Base-by-base conservation (phyloP, 2,888 invertebrate genomes). In the Acleris literana region DNA sequence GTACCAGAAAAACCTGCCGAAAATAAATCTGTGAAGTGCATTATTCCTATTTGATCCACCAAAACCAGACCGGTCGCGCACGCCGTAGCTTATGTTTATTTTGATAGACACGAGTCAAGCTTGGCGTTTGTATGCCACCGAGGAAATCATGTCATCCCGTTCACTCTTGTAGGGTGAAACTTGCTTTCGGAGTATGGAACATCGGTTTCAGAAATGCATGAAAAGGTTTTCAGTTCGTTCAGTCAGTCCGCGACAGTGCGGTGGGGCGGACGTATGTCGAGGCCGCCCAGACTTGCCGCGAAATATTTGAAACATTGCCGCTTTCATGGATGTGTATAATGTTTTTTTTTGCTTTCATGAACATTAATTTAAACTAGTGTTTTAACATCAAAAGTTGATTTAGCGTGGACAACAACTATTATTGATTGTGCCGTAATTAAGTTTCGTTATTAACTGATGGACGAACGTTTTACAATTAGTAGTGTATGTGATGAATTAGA, bases 171-270 rank as follows among this genome's bases (percentile, higher is more conserved):
- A 71, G 74, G 77, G 81, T 79, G 73, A 75, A 81, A 81, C 77
- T 75, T 79, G 81, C 82, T 86, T 86, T 84, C 75, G 33, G 56
- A 49, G 33, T 61, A 62, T 53, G 72, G 71, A 74, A 70, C 70
- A 71, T 74, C 75, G 79, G 74, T 78, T 76, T 78, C 76, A 76
- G 75, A 71, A 75, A 71, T 75, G 78, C 78, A 78, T 77, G 81
- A 76, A 81, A 85, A 84, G 79, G 80, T 79, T 77, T 39, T 71
- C 69, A 72, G 77, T 56, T 52, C 46, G 61, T 65, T 65, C 71
- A 75, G 86, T 87, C 86, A 90, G 91, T 91, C 87, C 90, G 92
- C 90, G 89, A 77, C 81, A 74, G 81, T 78, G 89, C 90, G 90
- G 89, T 87, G 76, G 33, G 83, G 81, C 81, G 87, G 88, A 81